Evolutionary conservation across 2,797 vertebrate species (phyloP), one percentile per base, ranked within the genome.

Genomic region (Arremon brunneinucha): DNA sequence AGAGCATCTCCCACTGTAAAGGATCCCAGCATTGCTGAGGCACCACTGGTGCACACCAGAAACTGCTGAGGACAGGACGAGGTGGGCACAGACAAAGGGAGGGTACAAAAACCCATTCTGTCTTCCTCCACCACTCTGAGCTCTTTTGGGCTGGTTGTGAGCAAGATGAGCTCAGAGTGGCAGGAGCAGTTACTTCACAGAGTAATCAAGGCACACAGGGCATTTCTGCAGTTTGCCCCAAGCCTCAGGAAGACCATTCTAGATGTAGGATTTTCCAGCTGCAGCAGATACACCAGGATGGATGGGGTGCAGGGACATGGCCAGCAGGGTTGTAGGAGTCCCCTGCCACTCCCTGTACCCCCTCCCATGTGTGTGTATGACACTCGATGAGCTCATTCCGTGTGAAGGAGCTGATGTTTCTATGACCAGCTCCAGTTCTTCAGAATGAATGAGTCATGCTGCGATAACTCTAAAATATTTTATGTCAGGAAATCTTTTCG

Each of bases 341-440:
- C 46, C 27, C 35, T 69, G 65, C 26, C 60, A 55, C 49, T 49
- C 47, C 82, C 65, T 44, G 50, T 56, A 15, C 6, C 16, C 26
- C 21, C 11, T 14, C 30, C 13, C 60, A 3, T 1, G 47, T 1
- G 0, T 24, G 1, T 6, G 12, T 1, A 0, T 6, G 19, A 15
- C 14, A 7, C 71, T 41, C 0, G 1, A 37, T 6, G 34, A 81
- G 26, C 52, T 49, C 9, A 7, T 14, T 6, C 35, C 1, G 0
- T 16, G 4, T 0, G 0, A 34, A 34, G 62, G n/a, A 76, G 49
- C 34, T 0, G 5, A 50, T 65, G 46, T 24, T 76, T 26, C 52
- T 46, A 26, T 7, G 55, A 20, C 10, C 47, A 7, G 59, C n/a
- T 82, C 12, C 56, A 6, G 59, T n/a, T 78, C 22, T 90, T 68